Conservation (phyloP, 2,888 invertebrate species). For the Anarsia innoxiella region DNA sequence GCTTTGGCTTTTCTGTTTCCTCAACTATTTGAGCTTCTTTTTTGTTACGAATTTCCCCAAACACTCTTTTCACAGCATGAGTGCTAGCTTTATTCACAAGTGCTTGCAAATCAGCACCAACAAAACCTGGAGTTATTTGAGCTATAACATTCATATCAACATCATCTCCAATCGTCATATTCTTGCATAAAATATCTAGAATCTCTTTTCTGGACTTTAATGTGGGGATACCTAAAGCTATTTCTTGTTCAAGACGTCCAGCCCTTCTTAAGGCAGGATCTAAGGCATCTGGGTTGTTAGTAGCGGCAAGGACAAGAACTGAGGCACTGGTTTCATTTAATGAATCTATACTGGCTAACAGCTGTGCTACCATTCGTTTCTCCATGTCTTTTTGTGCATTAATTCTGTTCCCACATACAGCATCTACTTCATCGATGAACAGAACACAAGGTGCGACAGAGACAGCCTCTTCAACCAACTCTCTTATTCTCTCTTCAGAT, state of each 20-base stretch:
- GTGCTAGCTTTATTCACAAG: constrained; percentile 92
- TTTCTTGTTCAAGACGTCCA: constrained; percentile 95
- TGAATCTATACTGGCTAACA: constrained; percentile 93
- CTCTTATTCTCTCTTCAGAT: constrained; percentile 94
- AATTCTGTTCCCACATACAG: constrained; percentile 93
- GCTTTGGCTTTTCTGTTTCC: constrained; percentile 21
- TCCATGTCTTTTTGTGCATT: constrained; percentile 97
- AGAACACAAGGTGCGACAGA: constrained; percentile 86
- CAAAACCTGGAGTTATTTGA: constrained; percentile 94
- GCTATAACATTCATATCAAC: constrained; percentile 85
- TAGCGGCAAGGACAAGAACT: constrained; percentile 95
- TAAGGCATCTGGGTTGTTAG: constrained; percentile 92
- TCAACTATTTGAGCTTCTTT: constrained; percentile 19
- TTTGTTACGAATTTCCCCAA: constrained; percentile 45
- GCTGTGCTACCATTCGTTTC: constrained; percentile 93
- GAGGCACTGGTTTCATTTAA: constrained; percentile 70
- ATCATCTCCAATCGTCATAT: constrained; percentile 79
- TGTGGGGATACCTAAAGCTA: constrained; percentile 95
- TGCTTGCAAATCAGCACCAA: constrained; percentile 94
- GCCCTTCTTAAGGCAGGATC: constrained; percentile 94
- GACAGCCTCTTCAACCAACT: constrained; percentile 90
- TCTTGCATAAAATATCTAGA: constrained; percentile 80
- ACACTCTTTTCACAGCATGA: constrained; percentile 83
- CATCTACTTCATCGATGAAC: constrained; percentile 98
- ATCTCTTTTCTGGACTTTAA: constrained; percentile 87